Evolutionary conservation across 2,797 vertebrate genomes (phyloP).

Genomic region (Micromesistius poutassou): DNA sequence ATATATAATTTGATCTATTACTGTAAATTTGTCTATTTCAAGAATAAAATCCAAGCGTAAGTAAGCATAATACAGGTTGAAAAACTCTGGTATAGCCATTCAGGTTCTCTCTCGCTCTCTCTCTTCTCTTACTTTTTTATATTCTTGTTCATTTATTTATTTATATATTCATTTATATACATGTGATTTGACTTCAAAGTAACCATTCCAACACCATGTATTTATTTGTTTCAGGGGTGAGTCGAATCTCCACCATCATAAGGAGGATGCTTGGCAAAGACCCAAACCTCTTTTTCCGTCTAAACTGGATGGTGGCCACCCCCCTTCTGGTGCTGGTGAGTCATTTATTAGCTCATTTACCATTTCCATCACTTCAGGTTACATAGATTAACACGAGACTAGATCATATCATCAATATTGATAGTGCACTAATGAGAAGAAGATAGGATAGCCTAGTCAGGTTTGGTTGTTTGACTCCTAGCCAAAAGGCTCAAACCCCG

Average conservation of each 20-base stretch:
- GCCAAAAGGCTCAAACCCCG: not conserved
- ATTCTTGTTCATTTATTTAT: no score
- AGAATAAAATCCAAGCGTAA: no score
- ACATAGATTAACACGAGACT: no score
- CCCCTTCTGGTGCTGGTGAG: conserved; percentile 72
- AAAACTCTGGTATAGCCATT: not conserved
- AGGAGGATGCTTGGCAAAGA: conserved; percentile 64
- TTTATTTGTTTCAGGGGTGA: conserved; percentile 52
- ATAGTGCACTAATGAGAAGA: not conserved
- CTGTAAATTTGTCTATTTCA: no score
- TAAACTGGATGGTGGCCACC: conserved; percentile 69
- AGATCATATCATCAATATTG: not conserved
- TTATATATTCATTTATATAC: no score
- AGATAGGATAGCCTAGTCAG: not conserved
- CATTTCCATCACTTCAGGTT: not conserved
- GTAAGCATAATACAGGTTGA: no score
- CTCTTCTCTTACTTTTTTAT: not conserved
- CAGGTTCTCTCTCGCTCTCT: not conserved
- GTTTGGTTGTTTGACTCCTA: not conserved
- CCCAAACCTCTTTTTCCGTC: conserved; percentile 67
- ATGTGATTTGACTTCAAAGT: not conserved
- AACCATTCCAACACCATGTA: not conserved
- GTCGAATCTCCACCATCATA: conserved; percentile 63
- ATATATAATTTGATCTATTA: no score
- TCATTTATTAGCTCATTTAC: not conserved